A percentile compares a stretch with the other conserved stretches of the same genome.
phyloP scores from a whole-genome alignment of 2,113 vertebrate genomes.

The Barbus barbus region DNA sequence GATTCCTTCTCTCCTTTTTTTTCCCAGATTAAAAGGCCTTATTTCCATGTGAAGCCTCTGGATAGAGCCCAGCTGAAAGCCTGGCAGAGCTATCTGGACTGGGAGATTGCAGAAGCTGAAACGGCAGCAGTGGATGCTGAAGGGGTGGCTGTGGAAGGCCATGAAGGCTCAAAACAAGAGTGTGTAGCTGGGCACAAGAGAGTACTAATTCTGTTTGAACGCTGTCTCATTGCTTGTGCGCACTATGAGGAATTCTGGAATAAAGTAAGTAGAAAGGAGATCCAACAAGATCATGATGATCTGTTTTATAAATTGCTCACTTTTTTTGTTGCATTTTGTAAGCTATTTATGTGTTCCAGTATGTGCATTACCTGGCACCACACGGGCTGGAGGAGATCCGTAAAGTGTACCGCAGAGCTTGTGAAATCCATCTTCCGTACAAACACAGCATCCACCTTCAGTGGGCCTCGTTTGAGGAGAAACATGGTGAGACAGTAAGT shows the following conservation, averaged over 20 bases:
- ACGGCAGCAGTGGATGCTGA: conserved; percentile 53
- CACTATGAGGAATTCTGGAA: conserved; percentile 87
- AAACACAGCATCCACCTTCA: conserved; percentile 83
- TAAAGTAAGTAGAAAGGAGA: conserved; percentile 70
- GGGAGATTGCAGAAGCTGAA: conserved; percentile 72
- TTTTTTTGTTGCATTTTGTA: neutral
- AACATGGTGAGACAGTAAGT: conserved; percentile 72
- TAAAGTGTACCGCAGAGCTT: conserved; percentile 78
- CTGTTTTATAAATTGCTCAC: too few species aligned
- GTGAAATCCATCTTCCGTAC: conserved; percentile 76
- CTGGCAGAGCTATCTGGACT: conserved; percentile 86
- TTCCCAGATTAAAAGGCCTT: conserved; percentile 81
- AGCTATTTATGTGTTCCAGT: conserved; percentile 66
- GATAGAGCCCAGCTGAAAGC: conserved; percentile 79
- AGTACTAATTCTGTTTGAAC: conserved; percentile 81
- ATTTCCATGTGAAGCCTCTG: conserved; percentile 83
- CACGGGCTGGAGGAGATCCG: conserved; percentile 73
- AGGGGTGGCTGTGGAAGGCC: conserved; percentile 49
- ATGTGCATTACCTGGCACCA: conserved; percentile 78
- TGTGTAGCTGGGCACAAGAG: conserved; percentile 65
- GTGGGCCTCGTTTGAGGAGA: conserved; percentile 85
- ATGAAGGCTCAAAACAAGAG: conserved; percentile 39
- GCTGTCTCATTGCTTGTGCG: conserved; percentile 84
- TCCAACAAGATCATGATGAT: neutral
- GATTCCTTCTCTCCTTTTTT: neutral